Percentiles rank a stretch among this genome's conserved stretches.
These are phyloP conservation scores for Atherix ibis DNA, from an alignment of 2,888 invertebrate genomes.

Conservation along the genomic window DNA sequence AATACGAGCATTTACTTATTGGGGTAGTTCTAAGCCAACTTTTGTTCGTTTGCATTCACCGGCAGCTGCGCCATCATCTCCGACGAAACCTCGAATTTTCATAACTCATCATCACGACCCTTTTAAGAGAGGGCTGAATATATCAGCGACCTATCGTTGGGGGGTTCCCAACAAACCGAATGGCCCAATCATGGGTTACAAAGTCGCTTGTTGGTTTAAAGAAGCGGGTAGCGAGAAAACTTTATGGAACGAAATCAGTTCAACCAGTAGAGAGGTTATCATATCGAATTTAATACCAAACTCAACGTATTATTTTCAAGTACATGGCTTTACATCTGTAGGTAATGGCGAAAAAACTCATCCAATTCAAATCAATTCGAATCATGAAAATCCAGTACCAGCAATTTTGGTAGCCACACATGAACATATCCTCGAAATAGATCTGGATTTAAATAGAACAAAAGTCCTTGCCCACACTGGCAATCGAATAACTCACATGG, in stretches of 20 bases:
- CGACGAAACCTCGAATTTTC: constrained; percentile 56
- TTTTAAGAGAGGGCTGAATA: constrained; percentile 17
- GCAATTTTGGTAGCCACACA: constrained; percentile 56
- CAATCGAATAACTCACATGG: constrained; percentile 48
- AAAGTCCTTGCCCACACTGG: constrained; percentile 46
- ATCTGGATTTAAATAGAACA: constrained; percentile 54
- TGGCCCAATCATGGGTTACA: constrained; percentile 57
- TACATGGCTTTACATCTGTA: constrained; percentile 63
- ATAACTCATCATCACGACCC: constrained; percentile 39
- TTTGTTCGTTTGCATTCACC: constrained; percentile 55
- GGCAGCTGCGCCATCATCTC: constrained; percentile 62
- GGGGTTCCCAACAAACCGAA: constrained; percentile 55
- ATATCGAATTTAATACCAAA: constrained; percentile 41
- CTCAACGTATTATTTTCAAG: constrained; percentile 51
- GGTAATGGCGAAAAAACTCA: constrained; percentile 59
- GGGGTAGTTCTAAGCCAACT: constrained; percentile 58
- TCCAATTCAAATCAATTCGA: constrained; percentile 47
- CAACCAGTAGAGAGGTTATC: constrained; percentile 30
- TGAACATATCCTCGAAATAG: constrained; percentile 57
- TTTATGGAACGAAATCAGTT: constrained; percentile 33
- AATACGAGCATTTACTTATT: constrained; percentile 67
- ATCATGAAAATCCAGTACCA: constrained; percentile 62
- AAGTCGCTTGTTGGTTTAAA: constrained; percentile 43
- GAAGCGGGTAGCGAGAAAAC: constrained; percentile 33
- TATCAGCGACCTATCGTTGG: constrained; percentile 65